Base-by-base conservation (phyloP, 2,888 invertebrate species). In the Lepidocyrtoides sp. region DNA sequence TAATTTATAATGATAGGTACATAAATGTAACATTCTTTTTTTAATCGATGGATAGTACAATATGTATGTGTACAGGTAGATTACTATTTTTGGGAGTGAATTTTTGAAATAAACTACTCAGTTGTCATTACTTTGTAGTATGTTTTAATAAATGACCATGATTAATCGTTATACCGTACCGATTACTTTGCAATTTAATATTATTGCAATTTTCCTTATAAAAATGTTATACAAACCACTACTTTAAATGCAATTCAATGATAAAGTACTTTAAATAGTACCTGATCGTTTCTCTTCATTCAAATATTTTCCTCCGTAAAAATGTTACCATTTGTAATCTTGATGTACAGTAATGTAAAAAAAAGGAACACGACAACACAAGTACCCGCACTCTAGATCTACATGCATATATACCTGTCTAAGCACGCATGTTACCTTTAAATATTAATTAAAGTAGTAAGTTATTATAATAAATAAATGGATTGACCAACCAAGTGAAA, bases 401-500 rank as follows among this genome's bases (percentile, higher is more conserved):
- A 60, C 26, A 0, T 60, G 3, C 10, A 0, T 60, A 60, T 17
- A 54, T n/a, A 63, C 14, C 10, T 63, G 29, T 63, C 26, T 36
- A 36, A 36, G 36, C 69, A 69, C 63, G 63, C 32, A 63, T 63
- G 63, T 48, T 48, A 48, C 12, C 44, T 48, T 3, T 14, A 12
- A 8, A 48, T 48, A 7, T 36, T 36, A 4, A 36, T 4, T 36
- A 36, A 4, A 36, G 2, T 36, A 36, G 2, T 36, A 36, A 48
- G 3, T 54, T 1, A 17, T 69, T 36, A 23, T 36, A 41, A 69
- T 44, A 72, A 72, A 72, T 72, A 72, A 72, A 44, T 72, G 36
- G 75, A 75, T 75, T 48, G 48, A 17, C 57, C 81, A 82, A 82
- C 82, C 82, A 82, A 82, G 82, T 82, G 82, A 82, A 82, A 82